phyloP scores from a whole-genome alignment of 2,797 vertebrate species.

The Gobionotothen gibberifrons region DNA sequence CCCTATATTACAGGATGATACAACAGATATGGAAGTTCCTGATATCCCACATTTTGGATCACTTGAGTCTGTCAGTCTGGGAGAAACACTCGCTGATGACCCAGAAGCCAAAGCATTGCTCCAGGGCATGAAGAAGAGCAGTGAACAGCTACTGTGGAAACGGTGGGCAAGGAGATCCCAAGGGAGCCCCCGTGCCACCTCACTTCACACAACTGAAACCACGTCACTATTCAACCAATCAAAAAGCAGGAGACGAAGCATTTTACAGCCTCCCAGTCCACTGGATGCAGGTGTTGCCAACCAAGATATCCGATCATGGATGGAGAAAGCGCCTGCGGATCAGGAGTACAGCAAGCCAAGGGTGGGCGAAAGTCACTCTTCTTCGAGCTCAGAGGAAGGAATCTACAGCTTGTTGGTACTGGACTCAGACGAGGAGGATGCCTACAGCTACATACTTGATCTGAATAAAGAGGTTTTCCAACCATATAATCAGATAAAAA shows the following conservation, averaged over 20 bases:
- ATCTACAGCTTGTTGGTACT: conserved; percentile 62
- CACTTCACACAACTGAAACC: not conserved
- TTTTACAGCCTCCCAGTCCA: conserved; percentile 49
- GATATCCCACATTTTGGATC: conserved; percentile 53
- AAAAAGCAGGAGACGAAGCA: conserved; percentile 10
- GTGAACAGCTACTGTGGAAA: conserved; percentile 66
- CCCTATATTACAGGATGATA: conserved; percentile 46
- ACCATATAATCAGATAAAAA: conserved; percentile 31
- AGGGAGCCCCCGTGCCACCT: conserved; percentile 9
- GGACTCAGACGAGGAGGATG: conserved; percentile 81
- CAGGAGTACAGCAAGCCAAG: not conserved
- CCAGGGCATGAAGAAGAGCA: conserved; percentile 47
- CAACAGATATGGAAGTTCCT: conserved; percentile 7
- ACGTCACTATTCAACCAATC: conserved; percentile 12
- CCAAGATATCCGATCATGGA: conserved; percentile 61
- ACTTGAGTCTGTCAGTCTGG: conserved; percentile 27
- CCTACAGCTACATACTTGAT: conserved; percentile 76
- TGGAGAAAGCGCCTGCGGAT: conserved; percentile 41
- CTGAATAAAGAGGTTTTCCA: conserved; percentile 72
- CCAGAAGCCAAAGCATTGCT: conserved; percentile 46
- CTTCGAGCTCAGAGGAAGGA: conserved; percentile 71
- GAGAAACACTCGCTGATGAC: conserved; percentile 9
- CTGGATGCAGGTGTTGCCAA: conserved; percentile 32
- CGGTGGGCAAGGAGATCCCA: conserved; percentile 57
- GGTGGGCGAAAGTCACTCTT: conserved; percentile 40